Evolutionary conservation across 30 jellyfish, hydroid and myxozoan species (phyloP).

Genomic region (Calvadosia cruxmelitensis): DNA sequence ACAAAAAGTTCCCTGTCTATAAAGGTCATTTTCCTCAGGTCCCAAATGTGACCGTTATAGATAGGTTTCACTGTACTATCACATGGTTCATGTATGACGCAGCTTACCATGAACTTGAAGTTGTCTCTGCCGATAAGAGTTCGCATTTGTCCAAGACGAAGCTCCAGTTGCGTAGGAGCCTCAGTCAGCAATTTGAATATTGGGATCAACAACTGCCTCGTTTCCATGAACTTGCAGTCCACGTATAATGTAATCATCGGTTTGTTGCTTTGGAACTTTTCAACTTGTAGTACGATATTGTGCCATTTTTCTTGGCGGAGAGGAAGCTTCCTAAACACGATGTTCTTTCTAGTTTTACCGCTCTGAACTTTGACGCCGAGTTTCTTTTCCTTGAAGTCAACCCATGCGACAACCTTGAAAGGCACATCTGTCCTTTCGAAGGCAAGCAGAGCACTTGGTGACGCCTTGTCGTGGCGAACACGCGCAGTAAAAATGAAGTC

Average conservation of each 20-base stretch:
- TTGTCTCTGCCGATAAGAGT: slow-evolving; percentile 44
- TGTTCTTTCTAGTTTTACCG: slow-evolving; percentile 27
- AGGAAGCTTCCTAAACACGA: slow-evolving; percentile 63
- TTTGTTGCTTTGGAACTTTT: slow-evolving; percentile 27
- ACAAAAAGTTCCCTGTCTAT: no score
- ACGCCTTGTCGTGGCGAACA: slow-evolving; percentile 74
- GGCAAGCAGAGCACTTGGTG: slow-evolving; percentile 69
- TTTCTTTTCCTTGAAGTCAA: slow-evolving; percentile 65
- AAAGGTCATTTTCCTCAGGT: no score
- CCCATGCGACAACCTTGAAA: slow-evolving; percentile 53
- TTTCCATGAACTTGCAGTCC: slow-evolving; percentile 66
- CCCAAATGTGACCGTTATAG: no score
- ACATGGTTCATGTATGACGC: no score
- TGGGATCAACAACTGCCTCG: slow-evolving; percentile 36
- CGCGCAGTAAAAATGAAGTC: slow-evolving; percentile 61
- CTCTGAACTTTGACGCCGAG: slow-evolving; percentile 63
- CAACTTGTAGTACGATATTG: slow-evolving; percentile 54
- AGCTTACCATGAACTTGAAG: slow-evolving; percentile 73
- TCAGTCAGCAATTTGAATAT: slow-evolving; percentile 45
- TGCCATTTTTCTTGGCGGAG: slow-evolving; percentile 81
- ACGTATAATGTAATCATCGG: slow-evolving; percentile 70
- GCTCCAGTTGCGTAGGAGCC: slow-evolving; percentile 35
- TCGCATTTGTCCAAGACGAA: slow-evolving; percentile 68
- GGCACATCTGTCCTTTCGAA: slow-evolving; percentile 50
- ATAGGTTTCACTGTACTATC: no score